Conservation (phyloP, 2,888 invertebrate genomes). For the Ceriagrion tenellum region DNA sequence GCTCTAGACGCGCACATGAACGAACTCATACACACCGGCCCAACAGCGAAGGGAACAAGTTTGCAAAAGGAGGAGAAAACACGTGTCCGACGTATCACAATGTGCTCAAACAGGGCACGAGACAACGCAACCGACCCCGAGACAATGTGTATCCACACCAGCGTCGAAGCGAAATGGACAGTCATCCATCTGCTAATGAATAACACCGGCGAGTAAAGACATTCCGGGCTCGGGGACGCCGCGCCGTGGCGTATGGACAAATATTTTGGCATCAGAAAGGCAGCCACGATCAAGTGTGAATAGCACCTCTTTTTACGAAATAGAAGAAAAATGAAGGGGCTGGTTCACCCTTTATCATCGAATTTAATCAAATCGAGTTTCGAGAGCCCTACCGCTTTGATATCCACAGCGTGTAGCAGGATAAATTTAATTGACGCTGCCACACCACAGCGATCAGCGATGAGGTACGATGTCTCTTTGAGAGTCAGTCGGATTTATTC, state of each 20-base stretch:
- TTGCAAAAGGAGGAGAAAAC: neutral
- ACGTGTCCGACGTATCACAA: neutral
- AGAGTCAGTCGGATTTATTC: too few relatives aligned
- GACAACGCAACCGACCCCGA: neutral
- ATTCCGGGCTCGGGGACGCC: neutral
- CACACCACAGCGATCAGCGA: too few relatives aligned
- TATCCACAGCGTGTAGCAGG: neutral
- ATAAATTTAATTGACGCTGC: too few relatives aligned
- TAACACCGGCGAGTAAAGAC: neutral
- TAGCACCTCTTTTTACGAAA: neutral
- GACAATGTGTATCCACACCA: neutral
- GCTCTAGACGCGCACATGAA: neutral
- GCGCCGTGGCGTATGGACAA: neutral
- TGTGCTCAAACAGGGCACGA: neutral
- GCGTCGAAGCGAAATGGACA: slow-evolving; percentile 8
- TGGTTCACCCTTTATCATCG: neutral
- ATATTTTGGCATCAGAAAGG: neutral
- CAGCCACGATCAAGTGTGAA: neutral
- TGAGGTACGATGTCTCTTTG: too few relatives aligned
- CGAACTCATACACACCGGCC: neutral
- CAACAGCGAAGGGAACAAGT: neutral
- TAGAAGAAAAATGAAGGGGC: neutral
- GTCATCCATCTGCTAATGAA: neutral
- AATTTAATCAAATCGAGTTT: neutral
- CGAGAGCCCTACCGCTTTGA: too few relatives aligned